Base-by-base conservation (phyloP, 2,797 vertebrate species). In the Myotis vivesi region DNA sequence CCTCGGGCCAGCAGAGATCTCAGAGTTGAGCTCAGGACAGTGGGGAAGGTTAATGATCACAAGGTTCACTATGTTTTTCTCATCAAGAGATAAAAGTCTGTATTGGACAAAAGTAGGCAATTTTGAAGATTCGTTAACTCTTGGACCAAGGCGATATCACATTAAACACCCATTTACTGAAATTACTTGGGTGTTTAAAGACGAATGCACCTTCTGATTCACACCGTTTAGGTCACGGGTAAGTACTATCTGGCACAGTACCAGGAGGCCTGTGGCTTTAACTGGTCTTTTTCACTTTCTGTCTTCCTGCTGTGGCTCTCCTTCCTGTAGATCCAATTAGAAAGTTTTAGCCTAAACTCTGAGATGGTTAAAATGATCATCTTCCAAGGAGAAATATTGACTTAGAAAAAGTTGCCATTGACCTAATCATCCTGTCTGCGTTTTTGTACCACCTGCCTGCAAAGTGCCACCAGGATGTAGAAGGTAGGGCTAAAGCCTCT, bases 11-110 rank as follows among this genome's bases (percentile, higher is more conserved):
- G 36, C 51, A 11, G 5, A 41, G 51, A 15, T 76, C 23, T 51
- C 46, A 77, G 86, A 77, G 41, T 55, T 68, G 88, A 73, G 33
- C 38, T 91, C 88, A 80, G 83, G 75, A 94, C 71, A 80, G 87
- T 22, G 41, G 59, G 38, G 64, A 88, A 82, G 44, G 55, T 88
- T 88, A 82, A 95, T 81, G 38, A 64, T 66, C 80, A 81, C n/a
- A 36, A 0, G 3, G 64, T 95, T 82, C 82, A 62, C 92, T 13
- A 71, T 44, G 77, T 12, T 87, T 87, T 92, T 92, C 87, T 82
- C 25, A 0, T 81, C 90, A 82, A 90, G 75, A 80, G 64, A 76
- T 91, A 77, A 80, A 90, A 76, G 80, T 80, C 73, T 44, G 23
- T 25, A 75, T 84, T 16, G 49, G 49, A 92, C 64, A 84, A 68